Conservation (phyloP, 2,113 vertebrate species). For the Tricholaema leucomelas region DNA sequence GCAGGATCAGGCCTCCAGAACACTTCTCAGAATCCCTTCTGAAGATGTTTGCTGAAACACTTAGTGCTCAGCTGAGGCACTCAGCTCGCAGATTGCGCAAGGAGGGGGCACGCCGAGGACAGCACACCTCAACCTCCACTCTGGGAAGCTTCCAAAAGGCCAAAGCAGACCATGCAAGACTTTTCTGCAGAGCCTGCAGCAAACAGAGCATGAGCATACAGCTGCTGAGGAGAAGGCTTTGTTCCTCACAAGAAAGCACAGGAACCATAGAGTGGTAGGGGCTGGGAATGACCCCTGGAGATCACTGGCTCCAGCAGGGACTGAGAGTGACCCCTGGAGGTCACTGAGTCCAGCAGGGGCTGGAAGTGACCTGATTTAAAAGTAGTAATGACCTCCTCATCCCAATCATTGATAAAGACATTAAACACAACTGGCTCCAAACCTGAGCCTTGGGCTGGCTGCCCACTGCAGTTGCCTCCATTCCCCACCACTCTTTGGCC, state of each 20-base stretch:
- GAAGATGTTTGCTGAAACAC: neutral
- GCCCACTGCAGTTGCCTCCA: neutral
- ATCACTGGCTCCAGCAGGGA: too few species aligned
- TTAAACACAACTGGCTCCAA: neutral
- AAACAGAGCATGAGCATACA: neutral
- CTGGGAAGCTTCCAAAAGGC: neutral
- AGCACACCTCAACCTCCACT: neutral
- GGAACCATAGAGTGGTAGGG: too few species aligned
- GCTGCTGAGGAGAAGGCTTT: neutral
- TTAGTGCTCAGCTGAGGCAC: neutral
- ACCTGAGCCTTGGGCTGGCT: neutral
- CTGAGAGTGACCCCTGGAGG: too few species aligned
- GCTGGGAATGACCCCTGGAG: too few species aligned
- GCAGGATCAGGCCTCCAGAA: neutral
- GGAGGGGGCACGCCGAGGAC: rapidly evolving
- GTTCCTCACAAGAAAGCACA: neutral
- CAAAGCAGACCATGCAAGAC: neutral
- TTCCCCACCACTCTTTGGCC: neutral
- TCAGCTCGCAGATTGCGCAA: neutral
- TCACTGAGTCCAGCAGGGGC: too few species aligned
- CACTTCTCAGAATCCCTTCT: neutral
- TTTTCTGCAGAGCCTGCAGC: neutral
- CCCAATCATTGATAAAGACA: neutral
- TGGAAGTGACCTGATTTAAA: too few species aligned
- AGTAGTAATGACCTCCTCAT: too few species aligned